Percentiles rank a stretch among this genome's conserved stretches.
phyloP scores from a whole-genome alignment of 2,797 vertebrate species.

The Tragopan temminckii region DNA sequence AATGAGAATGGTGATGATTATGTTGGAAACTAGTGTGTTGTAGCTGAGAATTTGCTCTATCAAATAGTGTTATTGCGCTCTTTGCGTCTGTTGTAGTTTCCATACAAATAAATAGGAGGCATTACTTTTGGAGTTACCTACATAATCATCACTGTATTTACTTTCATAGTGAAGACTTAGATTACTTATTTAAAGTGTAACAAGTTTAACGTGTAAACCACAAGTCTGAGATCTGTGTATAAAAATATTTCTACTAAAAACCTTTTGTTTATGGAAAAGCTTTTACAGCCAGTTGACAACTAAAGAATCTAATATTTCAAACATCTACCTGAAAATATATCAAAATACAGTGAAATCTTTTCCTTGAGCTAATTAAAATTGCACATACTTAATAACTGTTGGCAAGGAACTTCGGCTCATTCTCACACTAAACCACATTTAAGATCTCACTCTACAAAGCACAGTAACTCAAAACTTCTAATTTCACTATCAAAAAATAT shows the following conservation, averaged over 20 bases:
- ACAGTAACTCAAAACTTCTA: not conserved
- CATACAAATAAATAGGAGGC: too few relatives aligned
- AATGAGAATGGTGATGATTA: too few relatives aligned
- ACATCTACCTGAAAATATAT: not conserved
- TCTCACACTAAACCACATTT: not conserved
- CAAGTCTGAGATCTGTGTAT: not conserved
- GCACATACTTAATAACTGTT: not conserved
- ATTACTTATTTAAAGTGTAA: not conserved
- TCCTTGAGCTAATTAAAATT: not conserved
- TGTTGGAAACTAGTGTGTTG: too few relatives aligned
- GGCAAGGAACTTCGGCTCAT: not conserved
- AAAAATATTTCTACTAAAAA: not conserved
- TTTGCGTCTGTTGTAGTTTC: too few relatives aligned
- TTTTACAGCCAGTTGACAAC: not conserved
- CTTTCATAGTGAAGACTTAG: not conserved
- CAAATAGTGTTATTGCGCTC: too few relatives aligned
- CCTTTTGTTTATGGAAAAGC: not conserved
- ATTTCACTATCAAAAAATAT: not conserved
- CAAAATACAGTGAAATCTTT: not conserved
- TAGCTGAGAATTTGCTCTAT: too few relatives aligned
- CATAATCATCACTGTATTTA: not conserved
- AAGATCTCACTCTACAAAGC: not conserved
- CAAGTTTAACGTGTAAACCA: not conserved
- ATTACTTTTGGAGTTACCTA: too few relatives aligned
- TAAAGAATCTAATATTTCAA: not conserved